Evolutionary conservation across 2,888 invertebrate genomes (phyloP).

Genomic region (Chydorus sphaericus): DNA sequence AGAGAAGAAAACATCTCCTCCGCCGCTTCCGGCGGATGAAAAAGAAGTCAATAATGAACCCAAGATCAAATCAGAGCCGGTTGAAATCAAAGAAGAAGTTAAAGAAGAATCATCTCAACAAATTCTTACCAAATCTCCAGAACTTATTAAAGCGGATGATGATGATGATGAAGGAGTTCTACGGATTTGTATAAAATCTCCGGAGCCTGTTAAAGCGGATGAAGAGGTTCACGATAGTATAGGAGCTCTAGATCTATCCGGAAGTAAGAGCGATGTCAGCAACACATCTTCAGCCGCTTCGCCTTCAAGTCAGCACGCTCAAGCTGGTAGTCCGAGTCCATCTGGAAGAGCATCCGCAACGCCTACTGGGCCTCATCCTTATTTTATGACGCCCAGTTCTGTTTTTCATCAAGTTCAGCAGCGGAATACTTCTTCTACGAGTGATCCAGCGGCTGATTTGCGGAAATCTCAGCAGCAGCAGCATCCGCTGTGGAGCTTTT

Average conservation of each 20-base stretch:
- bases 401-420: not conserved
- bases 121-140: not conserved
- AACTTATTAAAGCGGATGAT: not conserved
- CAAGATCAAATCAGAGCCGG: not conserved
- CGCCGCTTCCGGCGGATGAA: too few species aligned
- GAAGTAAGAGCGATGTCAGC: not conserved
- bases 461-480: not conserved
- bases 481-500: too few species aligned
- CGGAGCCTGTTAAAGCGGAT: not conserved
- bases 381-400: conserved; percentile 3
- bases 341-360: not conserved
- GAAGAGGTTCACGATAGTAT: conserved; percentile 7
- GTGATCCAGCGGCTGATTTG: not conserved
- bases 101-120: not conserved
- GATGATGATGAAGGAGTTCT: not conserved
- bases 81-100: not conserved
- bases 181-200: not conserved
- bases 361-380: conserved; percentile 5
- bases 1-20: not conserved
- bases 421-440: not conserved
- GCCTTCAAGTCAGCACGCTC: not conserved
- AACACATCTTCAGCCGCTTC: not conserved
- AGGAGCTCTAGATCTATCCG: conserved; percentile 3
- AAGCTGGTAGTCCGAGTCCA: not conserved
- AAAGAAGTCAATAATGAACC: too few species aligned